Conservation (phyloP, 2,888 invertebrate genomes). For the Torymus tubicola region DNA sequence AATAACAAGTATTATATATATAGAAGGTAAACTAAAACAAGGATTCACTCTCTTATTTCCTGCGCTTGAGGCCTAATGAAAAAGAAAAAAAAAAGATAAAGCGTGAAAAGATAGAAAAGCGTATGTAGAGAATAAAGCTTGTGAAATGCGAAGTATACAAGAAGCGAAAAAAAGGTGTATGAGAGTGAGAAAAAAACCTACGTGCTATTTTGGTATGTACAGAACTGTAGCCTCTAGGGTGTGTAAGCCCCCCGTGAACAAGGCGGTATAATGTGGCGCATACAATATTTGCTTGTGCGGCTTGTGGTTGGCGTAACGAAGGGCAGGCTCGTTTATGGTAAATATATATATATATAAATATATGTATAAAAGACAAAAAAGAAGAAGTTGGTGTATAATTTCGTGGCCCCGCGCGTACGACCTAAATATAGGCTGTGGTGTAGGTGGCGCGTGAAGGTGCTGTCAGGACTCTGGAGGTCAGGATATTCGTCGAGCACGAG, state of each 20-base stretch:
- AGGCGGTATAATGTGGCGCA: constrained; percentile 20
- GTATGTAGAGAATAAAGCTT: neutral
- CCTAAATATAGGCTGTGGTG: constrained; percentile 74
- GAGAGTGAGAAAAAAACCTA: constrained; percentile 70
- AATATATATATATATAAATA: too few relatives aligned
- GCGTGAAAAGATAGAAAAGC: neutral
- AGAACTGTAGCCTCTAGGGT: constrained; percentile 70
- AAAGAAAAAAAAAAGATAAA: neutral
- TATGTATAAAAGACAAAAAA: too few relatives aligned
- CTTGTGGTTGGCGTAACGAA: neutral
- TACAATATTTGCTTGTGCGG: constrained; percentile 3
- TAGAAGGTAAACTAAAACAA: neutral
- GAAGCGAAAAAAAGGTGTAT: neutral
- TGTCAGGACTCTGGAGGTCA: constrained; percentile 65
- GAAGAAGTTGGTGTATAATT: neutral
- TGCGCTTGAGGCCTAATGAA: too few relatives aligned
- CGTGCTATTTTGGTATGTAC: constrained; percentile 69
- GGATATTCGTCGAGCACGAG: constrained; percentile 65
- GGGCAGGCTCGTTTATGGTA: too few relatives aligned
- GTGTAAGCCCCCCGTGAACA: constrained; percentile 67
- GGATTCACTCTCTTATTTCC: constrained; percentile 38
- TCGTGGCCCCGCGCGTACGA: constrained; percentile 59
- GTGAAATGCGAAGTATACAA: neutral
- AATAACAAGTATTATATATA: too few relatives aligned
- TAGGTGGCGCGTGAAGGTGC: constrained; percentile 73